Conservation (phyloP, 2,888 invertebrate genomes). For the Scrobipalpa atriplicella region DNA sequence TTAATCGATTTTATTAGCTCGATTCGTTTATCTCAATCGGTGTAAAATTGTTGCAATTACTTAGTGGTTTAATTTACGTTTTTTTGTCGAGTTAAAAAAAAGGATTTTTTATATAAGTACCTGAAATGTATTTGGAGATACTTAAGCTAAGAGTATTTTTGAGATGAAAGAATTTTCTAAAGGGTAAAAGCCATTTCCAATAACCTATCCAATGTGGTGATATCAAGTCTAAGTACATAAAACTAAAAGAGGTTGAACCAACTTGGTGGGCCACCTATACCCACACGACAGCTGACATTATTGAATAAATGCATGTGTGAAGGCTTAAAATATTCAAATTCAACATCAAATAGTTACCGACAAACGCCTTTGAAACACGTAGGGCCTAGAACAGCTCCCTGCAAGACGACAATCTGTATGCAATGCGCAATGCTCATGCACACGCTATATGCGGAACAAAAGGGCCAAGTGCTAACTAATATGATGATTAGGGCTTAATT, state of each 20-base stretch:
- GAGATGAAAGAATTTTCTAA: too few relatives aligned
- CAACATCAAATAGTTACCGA: not conserved
- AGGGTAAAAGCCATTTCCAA: too few relatives aligned
- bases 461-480: conserved; percentile 44
- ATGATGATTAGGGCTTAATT: conserved; percentile 47
- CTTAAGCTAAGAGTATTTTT: too few relatives aligned
- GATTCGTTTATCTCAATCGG: conserved; percentile 25
- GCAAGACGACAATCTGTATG: not conserved
- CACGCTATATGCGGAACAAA: conserved; percentile 34
- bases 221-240: too few relatives aligned
- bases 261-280: not conserved
- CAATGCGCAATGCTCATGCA: conserved; percentile 18
- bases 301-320: not conserved
- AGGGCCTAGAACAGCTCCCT: conserved; percentile 4
- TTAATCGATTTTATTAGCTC: conserved; percentile 16
- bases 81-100: not conserved
- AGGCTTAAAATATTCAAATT: conserved; percentile 3
- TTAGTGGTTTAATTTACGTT: conserved; percentile 19
- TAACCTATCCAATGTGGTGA: too few relatives aligned
- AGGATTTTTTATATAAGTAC: too few relatives aligned
- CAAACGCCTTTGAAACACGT: not conserved
- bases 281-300: not conserved
- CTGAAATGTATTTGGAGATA: too few relatives aligned
- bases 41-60: conserved; percentile 30
- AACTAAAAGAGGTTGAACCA: not conserved